phyloP scores from a whole-genome alignment of 2,113 vertebrate genomes.

The Nothocercus julius region DNA sequence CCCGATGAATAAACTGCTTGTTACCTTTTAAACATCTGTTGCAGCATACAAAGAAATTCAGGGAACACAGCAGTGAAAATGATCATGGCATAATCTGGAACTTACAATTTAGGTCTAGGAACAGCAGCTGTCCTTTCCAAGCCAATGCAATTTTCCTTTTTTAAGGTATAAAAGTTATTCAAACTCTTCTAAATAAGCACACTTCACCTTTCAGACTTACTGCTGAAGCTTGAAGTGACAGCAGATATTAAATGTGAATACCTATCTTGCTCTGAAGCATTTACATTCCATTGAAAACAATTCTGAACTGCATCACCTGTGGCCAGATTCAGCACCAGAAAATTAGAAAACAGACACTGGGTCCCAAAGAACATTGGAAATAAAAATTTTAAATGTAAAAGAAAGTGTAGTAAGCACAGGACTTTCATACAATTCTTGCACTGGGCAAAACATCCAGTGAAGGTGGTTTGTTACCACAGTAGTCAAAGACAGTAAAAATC shows the following conservation, averaged over 20 bases:
- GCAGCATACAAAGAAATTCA: background rate
- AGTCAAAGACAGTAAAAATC: background rate
- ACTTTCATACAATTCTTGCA: background rate
- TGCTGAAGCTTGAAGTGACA: background rate
- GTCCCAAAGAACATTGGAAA: background rate
- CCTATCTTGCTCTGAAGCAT: background rate
- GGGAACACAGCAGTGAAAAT: background rate
- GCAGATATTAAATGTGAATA: background rate
- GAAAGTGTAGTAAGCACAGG: background rate
- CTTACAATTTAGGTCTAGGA: background rate
- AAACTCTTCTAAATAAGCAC: background rate
- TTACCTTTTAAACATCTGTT: background rate
- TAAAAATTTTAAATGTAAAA: background rate
- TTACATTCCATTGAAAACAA: background rate
- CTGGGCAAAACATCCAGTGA: background rate
- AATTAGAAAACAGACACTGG: background rate
- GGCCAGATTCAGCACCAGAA: background rate
- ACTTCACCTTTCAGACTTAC: background rate
- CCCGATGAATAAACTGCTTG: background rate
- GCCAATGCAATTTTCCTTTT: background rate
- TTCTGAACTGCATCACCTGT: background rate
- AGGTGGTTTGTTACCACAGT: background rate
- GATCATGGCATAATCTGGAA: background rate
- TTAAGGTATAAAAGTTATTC: background rate
- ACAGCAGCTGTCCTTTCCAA: background rate